Evolutionary conservation across 1,140 invertebrate genomes (phyloP).

Genomic region (Lordiphosa collinella): DNA sequence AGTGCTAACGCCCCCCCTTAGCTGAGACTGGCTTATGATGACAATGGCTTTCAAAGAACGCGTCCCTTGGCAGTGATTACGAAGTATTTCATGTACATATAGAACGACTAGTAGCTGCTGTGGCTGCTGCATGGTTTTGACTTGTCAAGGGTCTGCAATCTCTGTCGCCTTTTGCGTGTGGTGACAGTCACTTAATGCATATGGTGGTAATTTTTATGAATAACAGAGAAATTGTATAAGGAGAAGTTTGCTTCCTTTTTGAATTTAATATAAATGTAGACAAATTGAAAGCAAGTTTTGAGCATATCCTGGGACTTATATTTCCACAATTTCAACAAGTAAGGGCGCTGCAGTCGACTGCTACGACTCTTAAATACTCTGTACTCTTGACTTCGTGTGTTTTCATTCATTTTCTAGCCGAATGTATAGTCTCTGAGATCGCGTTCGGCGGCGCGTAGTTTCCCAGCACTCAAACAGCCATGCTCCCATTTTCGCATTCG

Average conservation of each 20-base stretch:
- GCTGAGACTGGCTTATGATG: conserved; percentile 36
- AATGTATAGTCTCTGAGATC: too few relatives aligned
- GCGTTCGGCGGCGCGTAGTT: too few relatives aligned
- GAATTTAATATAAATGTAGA: background rate
- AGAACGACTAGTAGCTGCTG: background rate
- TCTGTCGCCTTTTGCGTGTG: conserved; percentile 12
- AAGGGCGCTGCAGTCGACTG: too few relatives aligned
- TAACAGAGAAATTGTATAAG: background rate
- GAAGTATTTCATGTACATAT: conserved; percentile 14
- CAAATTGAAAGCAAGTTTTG: background rate
- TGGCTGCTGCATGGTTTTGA: conserved; percentile 42
- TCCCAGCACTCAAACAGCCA: too few relatives aligned
- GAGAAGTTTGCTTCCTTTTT: too few relatives aligned
- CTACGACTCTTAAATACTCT: too few relatives aligned
- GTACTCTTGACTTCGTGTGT: too few relatives aligned
- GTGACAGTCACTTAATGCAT: conserved; percentile 41
- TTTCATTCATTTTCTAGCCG: too few relatives aligned
- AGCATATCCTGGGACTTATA: too few relatives aligned
- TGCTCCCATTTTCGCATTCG: too few relatives aligned
- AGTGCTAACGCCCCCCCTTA: conserved; percentile 27
- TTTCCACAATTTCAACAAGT: too few relatives aligned
- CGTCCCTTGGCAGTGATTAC: conserved; percentile 53
- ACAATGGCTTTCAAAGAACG: conserved; percentile 29
- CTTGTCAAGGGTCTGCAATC: conserved; percentile 38
- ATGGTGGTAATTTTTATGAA: conserved; percentile 20